Evolutionary conservation across 2,888 invertebrate genomes (phyloP), one percentile per base, ranked within the genome.

Genomic region (Xanthorhoe designata): DNA sequence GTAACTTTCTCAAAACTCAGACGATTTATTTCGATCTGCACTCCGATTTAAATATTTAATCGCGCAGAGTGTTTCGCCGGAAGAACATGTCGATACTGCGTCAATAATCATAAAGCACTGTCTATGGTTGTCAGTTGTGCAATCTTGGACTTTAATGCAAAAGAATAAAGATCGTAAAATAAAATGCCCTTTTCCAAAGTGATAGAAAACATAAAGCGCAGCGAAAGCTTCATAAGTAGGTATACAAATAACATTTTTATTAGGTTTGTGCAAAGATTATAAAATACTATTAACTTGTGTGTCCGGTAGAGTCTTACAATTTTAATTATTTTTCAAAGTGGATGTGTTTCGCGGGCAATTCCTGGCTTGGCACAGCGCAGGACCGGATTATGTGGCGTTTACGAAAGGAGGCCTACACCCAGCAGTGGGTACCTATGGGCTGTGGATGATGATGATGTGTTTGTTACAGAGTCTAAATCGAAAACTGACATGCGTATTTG

Each of bases 41-140:
- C 51, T 62, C 32, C 51, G 32, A 68, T 61, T 62, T 69, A 64
- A 71, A 71, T 71, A 65, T 69, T 70, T 67, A 68, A 72, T 72
- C 66, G 58, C 56, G 64, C 68, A 70, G 70, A 77, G 76, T 77
- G 74, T 70, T 63, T 73, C 71, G 62, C 61, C 72, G 74, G 69
- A 77, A 74, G 75, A 78, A 74, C 73, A 61, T 60, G 61, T 65
- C 72, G 66, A 75, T 78, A 72, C 66, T 58, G 61, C 65, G 73
- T 74, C 75, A 77, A 78, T 79, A 79, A 78, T 76, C 76, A 73
- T 82, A 82, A 80, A 63, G 59, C 52, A 63, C 52, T 47, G 60
- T 35, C 51, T 60, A 52, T 49, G 13, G 61, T 55, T 53, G 38
- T 55, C 18, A 51, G 52, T 49, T 18, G 38, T 50, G 42, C 53